phyloP scores from a whole-genome alignment of 2,113 vertebrate genomes.

The Sebastes fasciatus region DNA sequence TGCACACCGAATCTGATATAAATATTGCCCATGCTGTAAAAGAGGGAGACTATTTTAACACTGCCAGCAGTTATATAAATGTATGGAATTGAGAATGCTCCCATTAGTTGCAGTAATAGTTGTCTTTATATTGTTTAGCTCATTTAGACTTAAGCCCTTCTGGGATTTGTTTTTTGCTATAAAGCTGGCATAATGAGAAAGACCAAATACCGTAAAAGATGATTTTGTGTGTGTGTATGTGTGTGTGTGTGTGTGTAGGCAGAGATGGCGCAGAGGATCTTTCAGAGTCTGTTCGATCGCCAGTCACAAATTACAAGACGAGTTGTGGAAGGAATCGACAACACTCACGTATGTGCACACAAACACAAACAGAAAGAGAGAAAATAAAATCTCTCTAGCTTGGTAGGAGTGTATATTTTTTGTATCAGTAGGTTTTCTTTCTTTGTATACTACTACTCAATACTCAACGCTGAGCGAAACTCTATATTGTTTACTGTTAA shows the following conservation, averaged over 20 bases:
- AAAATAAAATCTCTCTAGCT: background rate
- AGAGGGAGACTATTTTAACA: background rate
- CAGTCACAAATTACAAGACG: slow-evolving; percentile 92
- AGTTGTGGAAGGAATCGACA: slow-evolving; percentile 90
- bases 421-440: background rate
- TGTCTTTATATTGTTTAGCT: slow-evolving; percentile 2
- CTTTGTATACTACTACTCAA: background rate
- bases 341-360: slow-evolving; percentile 88
- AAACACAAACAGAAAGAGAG: slow-evolving; percentile 11
- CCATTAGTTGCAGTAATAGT: background rate
- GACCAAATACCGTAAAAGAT: background rate
- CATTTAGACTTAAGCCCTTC: slow-evolving; percentile 7
- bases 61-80: background rate
- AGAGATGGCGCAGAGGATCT: slow-evolving; percentile 92
- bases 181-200: slow-evolving; percentile 8
- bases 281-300: slow-evolving; percentile 94
- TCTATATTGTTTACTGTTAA: no score
- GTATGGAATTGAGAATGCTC: background rate
- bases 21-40: background rate
- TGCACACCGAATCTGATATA: background rate
- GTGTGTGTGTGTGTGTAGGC: slow-evolving; percentile 84
- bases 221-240: slow-evolving; percentile 13
- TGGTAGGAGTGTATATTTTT: background rate
- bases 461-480: background rate
- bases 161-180: slow-evolving; percentile 18